Evolutionary conservation across 2,113 vertebrate genomes (phyloP).

Genomic region (Mirza zaza): DNA sequence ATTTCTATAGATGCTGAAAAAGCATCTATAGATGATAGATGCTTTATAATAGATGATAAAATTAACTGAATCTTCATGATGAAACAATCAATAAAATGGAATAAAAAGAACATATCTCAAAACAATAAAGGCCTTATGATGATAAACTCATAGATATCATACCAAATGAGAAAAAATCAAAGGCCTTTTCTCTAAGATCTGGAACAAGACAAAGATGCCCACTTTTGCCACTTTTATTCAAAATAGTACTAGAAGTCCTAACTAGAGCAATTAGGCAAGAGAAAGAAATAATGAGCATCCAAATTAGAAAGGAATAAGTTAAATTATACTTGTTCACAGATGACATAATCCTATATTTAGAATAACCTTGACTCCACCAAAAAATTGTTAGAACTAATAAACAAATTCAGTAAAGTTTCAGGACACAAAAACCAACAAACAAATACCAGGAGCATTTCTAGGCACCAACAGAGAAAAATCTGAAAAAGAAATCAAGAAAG

Average conservation of each 20-base stretch:
- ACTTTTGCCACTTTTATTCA: not conserved
- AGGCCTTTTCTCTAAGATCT: not conserved
- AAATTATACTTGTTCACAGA: not conserved
- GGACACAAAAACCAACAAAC: not conserved
- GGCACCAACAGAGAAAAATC: not conserved
- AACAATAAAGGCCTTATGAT: not conserved
- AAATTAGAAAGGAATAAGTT: too few species aligned
- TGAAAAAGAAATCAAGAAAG: not conserved
- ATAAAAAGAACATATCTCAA: not conserved
- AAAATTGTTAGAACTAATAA: not conserved
- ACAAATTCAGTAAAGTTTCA: not conserved
- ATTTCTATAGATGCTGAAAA: not conserved
- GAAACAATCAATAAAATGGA: not conserved
- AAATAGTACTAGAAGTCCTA: not conserved
- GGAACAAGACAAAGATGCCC: not conserved
- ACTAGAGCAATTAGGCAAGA: not conserved
- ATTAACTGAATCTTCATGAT: not conserved
- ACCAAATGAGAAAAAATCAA: not conserved
- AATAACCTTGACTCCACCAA: not conserved
- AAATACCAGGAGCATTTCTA: not conserved
- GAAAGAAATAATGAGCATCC: not conserved
- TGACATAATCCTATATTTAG: not conserved
- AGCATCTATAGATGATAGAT: too few species aligned
- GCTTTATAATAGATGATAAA: not conserved
- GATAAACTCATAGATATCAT: not conserved